Evolutionary conservation across 2,113 vertebrate species (phyloP).

Genomic region (Gnathonemus echidnorhynchus): DNA sequence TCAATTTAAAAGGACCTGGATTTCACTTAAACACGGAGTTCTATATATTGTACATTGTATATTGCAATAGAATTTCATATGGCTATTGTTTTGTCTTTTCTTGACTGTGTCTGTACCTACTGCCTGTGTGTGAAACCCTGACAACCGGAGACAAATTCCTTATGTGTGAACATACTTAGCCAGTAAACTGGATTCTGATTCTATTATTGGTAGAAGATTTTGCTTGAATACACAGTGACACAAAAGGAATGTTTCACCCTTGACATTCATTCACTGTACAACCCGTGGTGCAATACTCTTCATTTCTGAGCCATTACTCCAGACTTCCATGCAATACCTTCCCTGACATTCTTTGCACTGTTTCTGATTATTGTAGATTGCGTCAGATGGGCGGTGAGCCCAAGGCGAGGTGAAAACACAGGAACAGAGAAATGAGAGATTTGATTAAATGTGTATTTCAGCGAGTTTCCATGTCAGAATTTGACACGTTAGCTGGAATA

Average conservation of each 20-base stretch:
- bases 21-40: background rate
- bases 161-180: background rate
- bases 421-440: background rate
- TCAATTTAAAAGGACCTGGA: background rate
- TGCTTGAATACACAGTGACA: background rate
- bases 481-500: background rate
- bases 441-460: background rate
- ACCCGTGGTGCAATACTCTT: background rate
- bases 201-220: background rate
- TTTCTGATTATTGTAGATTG: background rate
- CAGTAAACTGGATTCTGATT: background rate
- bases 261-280: background rate
- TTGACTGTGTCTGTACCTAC: background rate
- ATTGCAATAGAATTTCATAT: background rate
- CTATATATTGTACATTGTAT: too few relatives aligned
- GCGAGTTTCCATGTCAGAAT: background rate
- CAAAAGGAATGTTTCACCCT: background rate
- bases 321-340: background rate
- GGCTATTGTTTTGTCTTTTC: background rate
- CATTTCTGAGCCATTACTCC: background rate
- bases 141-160: background rate
- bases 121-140: background rate
- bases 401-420: background rate
- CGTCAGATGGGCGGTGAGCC: background rate
- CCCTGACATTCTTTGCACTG: background rate